Evolutionary conservation across 2,113 vertebrate species (phyloP).

Genomic region (Scopus umbretta): DNA sequence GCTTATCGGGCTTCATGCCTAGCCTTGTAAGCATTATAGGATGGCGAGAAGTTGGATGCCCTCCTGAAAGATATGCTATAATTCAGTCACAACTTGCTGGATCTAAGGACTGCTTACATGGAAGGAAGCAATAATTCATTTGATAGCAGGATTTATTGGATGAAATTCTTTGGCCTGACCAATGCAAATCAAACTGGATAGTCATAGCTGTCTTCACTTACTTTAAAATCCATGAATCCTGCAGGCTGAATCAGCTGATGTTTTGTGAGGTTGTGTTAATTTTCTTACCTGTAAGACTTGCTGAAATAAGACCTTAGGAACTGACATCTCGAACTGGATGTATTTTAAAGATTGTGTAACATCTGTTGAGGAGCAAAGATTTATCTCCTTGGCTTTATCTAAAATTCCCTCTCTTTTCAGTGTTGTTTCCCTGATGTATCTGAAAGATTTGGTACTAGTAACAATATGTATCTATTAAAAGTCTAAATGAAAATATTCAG

Average conservation of each 20-base stretch:
- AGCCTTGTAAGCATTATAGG: neutral
- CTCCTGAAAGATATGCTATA: slow-evolving; percentile 13
- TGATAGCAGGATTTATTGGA: neutral
- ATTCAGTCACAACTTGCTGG: slow-evolving; percentile 20
- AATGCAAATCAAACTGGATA: slow-evolving; percentile 5
- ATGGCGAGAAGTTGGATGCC: slow-evolving; percentile 19
- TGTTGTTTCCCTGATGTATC: neutral
- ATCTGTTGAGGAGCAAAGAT: neutral
- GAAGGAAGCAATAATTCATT: slow-evolving; percentile 16
- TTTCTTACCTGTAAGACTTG: neutral
- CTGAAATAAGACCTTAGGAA: neutral
- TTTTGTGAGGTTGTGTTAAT: neutral
- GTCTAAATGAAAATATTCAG: neutral
- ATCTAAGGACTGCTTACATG: slow-evolving; percentile 18
- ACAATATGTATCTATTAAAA: neutral
- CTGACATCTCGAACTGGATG: neutral
- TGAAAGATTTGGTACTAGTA: neutral
- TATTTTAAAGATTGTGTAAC: neutral
- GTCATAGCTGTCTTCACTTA: neutral
- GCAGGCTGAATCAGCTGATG: neutral
- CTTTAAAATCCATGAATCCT: neutral
- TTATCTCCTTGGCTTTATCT: neutral
- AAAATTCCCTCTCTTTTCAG: neutral
- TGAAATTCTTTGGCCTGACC: neutral
- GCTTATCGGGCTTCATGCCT: slow-evolving; percentile 20